Evolutionary conservation across 1,140 invertebrate genomes (phyloP).

Genomic region (Popillia japonica): DNA sequence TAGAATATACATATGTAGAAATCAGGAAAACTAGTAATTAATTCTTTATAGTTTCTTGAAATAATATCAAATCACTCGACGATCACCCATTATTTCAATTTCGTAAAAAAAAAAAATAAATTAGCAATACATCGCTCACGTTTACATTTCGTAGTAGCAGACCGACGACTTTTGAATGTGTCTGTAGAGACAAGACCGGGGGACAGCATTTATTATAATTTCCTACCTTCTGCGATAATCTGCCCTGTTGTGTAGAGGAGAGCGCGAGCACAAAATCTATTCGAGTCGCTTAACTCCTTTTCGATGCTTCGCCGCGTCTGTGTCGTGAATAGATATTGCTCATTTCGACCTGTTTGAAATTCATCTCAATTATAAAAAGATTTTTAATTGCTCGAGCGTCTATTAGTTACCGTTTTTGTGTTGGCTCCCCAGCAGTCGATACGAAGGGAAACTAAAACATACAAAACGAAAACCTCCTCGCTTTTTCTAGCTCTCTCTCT

Average conservation of each 20-base stretch:
- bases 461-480: too few species aligned
- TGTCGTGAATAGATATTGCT: conserved; percentile 52
- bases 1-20: too few species aligned
- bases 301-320: conserved; percentile 1
- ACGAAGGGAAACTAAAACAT: too few species aligned
- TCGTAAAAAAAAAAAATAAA: too few species aligned
- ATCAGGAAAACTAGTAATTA: too few species aligned
- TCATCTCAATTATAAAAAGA: conserved; percentile 54
- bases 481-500: too few species aligned
- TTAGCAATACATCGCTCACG: conserved; percentile 32
- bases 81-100: too few species aligned
- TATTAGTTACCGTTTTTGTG: conserved; percentile 48
- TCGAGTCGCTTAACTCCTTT: not conserved
- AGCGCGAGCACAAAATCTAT: not conserved
- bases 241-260: not conserved
- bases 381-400: conserved; percentile 52
- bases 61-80: too few species aligned
- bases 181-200: not conserved
- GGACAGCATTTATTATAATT: not conserved
- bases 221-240: not conserved
- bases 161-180: conserved; percentile 50
- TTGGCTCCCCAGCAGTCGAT: not conserved
- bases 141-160: too few species aligned
- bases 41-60: too few species aligned
- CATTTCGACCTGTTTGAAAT: conserved; percentile 50